Conservation (phyloP, 2,797 vertebrate species). For the Phataginus tetradactyla region DNA sequence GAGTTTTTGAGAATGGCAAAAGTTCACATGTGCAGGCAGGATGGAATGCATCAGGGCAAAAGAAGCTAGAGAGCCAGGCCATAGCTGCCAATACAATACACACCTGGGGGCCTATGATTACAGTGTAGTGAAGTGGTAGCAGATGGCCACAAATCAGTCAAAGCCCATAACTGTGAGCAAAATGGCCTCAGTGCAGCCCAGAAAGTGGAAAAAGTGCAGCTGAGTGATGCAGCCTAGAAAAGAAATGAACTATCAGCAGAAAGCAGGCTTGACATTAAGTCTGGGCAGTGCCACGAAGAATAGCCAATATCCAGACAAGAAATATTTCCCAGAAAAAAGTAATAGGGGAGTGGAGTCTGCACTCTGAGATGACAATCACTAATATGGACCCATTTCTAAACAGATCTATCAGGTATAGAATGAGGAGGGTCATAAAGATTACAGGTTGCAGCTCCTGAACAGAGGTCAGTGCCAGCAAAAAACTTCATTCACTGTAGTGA, state of each 20-base stretch:
- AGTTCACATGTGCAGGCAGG: constrained; percentile 34
- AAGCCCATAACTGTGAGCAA: constrained; percentile 63
- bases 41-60: constrained; percentile 60
- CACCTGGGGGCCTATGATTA: constrained; percentile 36
- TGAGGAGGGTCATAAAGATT: neutral
- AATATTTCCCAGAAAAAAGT: constrained; percentile 67
- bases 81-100: neutral
- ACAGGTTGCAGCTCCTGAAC: neutral
- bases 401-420: neutral
- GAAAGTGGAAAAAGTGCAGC: neutral
- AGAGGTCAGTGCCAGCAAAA: constrained; percentile 13
- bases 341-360: constrained; percentile 23
- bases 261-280: constrained; percentile 3
- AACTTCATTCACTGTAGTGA: neutral
- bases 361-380: neutral
- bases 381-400: constrained; percentile 6
- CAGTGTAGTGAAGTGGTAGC: constrained; percentile 2
- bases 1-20: constrained; percentile 36
- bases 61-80: constrained; percentile 48
- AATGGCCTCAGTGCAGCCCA: constrained; percentile 4
- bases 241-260: neutral
- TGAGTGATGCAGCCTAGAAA: neutral
- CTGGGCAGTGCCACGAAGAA: constrained; percentile 63
- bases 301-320: constrained; percentile 66
- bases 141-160: constrained; percentile 1